phyloP scores from a whole-genome alignment of 2,888 invertebrate species.

The Microplitis manilae region DNA sequence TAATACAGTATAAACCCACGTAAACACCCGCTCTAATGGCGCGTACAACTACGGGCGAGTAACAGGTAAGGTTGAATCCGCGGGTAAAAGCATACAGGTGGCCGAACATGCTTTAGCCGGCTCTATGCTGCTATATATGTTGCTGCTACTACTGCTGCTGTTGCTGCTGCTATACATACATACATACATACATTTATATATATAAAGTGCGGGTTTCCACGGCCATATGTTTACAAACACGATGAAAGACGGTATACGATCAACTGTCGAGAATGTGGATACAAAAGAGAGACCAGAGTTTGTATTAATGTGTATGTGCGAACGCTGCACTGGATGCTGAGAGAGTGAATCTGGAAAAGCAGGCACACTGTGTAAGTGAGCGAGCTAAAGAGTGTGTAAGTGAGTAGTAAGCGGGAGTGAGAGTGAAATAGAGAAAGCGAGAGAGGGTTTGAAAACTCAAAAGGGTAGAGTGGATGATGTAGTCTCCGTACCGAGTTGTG shows the following conservation, averaged over 20 bases:
- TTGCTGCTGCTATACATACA: background rate
- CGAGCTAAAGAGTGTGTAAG: constrained; percentile 12
- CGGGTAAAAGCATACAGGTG: constrained; percentile 70
- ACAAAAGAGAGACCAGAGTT: constrained; percentile 27
- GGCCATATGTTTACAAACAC: constrained; percentile 61
- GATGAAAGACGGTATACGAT: constrained; percentile 43
- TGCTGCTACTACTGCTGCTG: background rate
- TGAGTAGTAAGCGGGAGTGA: constrained; percentile 36
- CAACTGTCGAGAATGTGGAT: constrained; percentile 14
- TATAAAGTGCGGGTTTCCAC: constrained; percentile 25
- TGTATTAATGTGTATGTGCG: constrained; percentile 3
- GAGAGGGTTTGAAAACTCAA: constrained; percentile 24
- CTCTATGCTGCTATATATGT: constrained; percentile 39
- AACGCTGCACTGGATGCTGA: background rate
- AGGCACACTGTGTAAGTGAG: background rate
- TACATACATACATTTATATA: constrained; percentile 21
- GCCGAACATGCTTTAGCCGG: constrained; percentile 62
- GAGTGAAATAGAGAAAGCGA: constrained; percentile 36
- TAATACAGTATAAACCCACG: constrained; percentile 21
- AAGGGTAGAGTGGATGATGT: constrained; percentile 25
- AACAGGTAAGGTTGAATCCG: constrained; percentile 71
- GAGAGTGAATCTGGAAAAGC: constrained; percentile 8
- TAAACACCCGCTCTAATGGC: constrained; percentile 34
- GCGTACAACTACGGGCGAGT: constrained; percentile 57
- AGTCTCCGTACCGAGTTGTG: constrained; percentile 5